These are phyloP conservation scores for Diaphora mendica DNA, from an alignment of 2,888 invertebrate genomes.

Conservation along the genomic window DNA sequence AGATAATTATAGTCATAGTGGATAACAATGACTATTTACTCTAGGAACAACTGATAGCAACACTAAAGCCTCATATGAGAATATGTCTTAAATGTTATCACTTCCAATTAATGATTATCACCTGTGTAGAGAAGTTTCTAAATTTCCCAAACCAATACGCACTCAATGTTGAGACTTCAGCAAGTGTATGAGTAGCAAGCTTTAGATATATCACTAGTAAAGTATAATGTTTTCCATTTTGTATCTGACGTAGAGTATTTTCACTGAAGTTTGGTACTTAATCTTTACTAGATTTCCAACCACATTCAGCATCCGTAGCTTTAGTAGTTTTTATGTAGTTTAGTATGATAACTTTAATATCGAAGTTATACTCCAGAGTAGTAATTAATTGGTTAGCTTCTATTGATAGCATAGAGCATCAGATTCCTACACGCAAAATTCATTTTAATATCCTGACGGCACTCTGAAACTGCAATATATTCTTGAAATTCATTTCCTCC, in stretches of 20 bases:
- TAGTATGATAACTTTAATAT: neutral
- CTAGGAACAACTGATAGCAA: neutral
- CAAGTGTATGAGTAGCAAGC: neutral
- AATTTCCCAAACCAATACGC: neutral
- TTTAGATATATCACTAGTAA: neutral
- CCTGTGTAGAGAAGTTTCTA: too few species aligned
- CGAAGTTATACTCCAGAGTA: neutral
- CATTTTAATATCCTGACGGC: neutral
- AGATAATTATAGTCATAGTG: neutral
- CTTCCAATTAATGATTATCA: neutral
- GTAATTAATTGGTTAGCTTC: neutral
- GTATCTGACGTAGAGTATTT: neutral
- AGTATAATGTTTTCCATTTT: neutral
- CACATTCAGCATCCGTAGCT: neutral
- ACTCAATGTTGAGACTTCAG: neutral
- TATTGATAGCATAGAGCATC: neutral
- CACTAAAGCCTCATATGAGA: neutral
- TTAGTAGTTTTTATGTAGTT: too few species aligned
- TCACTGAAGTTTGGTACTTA: neutral
- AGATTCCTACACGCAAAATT: neutral
- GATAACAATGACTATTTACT: neutral
- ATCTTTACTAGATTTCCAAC: neutral
- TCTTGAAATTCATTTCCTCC: conserved; percentile 2
- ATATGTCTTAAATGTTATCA: neutral
- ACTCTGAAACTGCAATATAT: neutral